These are phyloP conservation scores for Andrena dorsata DNA, from an alignment of 2,888 invertebrate species.

Conservation along the genomic window DNA sequence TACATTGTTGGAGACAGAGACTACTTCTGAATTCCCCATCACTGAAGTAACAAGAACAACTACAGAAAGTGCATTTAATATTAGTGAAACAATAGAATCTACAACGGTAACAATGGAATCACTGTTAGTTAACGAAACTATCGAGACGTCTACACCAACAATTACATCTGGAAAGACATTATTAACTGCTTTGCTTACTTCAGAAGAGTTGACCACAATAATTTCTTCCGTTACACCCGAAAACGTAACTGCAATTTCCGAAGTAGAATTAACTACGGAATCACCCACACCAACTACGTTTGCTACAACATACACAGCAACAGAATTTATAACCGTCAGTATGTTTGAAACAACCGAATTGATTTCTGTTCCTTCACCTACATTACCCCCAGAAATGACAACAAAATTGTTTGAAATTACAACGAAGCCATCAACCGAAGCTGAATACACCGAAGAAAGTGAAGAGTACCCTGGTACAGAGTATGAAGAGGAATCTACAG, in stretches of 20 bases:
- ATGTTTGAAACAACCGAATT: too few relatives aligned
- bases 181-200: not conserved
- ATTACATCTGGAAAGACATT: not conserved
- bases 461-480: too few relatives aligned
- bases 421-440: too few relatives aligned
- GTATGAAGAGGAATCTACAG: not conserved
- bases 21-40: not conserved
- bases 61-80: not conserved
- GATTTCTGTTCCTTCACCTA: not conserved
- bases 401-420: too few relatives aligned
- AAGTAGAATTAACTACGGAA: not conserved
- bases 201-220: not conserved
- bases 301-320: too few relatives aligned
- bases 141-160: not conserved
- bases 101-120: not conserved
- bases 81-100: not conserved
- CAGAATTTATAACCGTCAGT: too few relatives aligned
- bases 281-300: not conserved
- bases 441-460: too few relatives aligned
- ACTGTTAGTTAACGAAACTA: not conserved
- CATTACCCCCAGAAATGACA: not conserved
- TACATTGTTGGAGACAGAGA: not conserved
- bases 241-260: too few relatives aligned
- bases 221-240: not conserved
- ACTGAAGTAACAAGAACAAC: not conserved